Base-by-base conservation (phyloP, 2,888 invertebrate species). In the Oligia latruncula region DNA sequence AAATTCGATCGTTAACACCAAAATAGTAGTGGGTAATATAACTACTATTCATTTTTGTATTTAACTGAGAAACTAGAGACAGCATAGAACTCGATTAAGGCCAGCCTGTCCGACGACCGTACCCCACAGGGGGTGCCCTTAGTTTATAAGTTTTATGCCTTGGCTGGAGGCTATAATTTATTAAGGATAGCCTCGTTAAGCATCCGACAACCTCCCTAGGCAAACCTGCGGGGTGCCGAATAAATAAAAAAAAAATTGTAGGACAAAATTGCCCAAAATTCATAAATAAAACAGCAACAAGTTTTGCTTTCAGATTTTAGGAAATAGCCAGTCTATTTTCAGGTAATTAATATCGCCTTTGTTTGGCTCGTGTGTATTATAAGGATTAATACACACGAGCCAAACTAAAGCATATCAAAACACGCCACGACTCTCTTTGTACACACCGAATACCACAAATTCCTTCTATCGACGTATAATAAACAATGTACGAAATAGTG, bases 401-500 rank as follows among this genome's bases (percentile, higher is more conserved):
- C 29, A 52, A 35, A 35, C 35, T 20, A 3, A 15, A 23, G 23
- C 49, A 8, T 0, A 35, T 2, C 15, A 15, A 43, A 29, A 23
- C 6, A 35, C 13, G 46, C 29, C 43, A 8, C 1, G 23, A 0
- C 20, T 46, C 17, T 5, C n/a, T 46, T 8, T 4, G 17, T 29
- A 60, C 23, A 66, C 17, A 66, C n/a, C 2, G 20, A 74, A 74
- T 23, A 74, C n/a, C n/a, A 46, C 55, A 35, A 15, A 74, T 60
- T 40, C 15, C 60, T 23, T 46, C 2, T 20, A 43, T 17, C 3
- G 23, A 49, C 11, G 29, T 49, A 8, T 58, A 13, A n/a, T 58
- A 3, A 62, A 62, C 17, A 17, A 2, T 60, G 11, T 52, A 68
- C 17, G 68, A 20, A 58, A 71, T 66, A 66, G 52, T 67, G 9